Conservation (phyloP, 2,113 vertebrate genomes). For the Glaucidium brasilianum region DNA sequence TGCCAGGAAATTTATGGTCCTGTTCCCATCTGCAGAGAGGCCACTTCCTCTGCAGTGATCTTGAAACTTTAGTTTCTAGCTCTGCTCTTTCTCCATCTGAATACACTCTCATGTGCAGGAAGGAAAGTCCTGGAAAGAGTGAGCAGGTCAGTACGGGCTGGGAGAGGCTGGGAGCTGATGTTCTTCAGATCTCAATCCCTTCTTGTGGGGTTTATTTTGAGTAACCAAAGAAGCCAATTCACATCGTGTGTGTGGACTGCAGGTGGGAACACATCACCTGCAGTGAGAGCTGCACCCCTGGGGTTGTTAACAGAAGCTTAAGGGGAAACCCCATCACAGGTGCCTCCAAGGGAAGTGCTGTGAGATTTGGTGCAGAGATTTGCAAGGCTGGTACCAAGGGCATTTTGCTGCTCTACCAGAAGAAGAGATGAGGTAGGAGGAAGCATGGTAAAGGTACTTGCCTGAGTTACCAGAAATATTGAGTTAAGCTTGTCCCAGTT, state of each 20-base stretch:
- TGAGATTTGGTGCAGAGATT: background rate
- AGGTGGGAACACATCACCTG: background rate
- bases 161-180: background rate
- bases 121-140: background rate
- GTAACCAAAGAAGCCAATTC: background rate
- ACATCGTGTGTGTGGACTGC: background rate
- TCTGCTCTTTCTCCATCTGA: background rate
- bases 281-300: background rate
- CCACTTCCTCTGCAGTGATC: background rate
- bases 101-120: background rate
- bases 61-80: background rate
- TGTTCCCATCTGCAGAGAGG: background rate
- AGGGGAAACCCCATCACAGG: background rate
- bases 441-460: background rate
- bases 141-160: rapidly evolving
- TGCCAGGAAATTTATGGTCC: background rate
- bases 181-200: background rate
- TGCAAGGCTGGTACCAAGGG: background rate
- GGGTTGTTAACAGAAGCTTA: background rate
- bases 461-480: background rate
- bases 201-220: background rate
- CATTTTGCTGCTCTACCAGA: background rate
- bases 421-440: background rate
- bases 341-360: background rate
- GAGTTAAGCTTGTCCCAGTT: background rate